Evolutionary conservation across 2,113 vertebrate genomes (phyloP), one percentile per base, ranked within the genome.

Genomic region (Lophochroa leadbeateri): DNA sequence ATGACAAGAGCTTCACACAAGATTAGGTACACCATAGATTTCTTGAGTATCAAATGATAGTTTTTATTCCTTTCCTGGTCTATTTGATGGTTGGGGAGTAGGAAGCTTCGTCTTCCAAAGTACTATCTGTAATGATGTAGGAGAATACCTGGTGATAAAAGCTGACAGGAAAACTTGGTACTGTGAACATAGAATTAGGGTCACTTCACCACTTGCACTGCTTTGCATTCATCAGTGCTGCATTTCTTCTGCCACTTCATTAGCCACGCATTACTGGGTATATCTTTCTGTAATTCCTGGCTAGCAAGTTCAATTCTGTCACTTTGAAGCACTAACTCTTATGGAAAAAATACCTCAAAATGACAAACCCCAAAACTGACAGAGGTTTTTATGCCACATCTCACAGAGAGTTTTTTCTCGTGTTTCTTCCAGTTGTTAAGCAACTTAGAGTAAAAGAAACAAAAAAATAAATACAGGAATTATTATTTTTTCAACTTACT

Each of bases 51-150:
- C 46, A 49, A 24, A 13, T 27, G 3, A 27, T 3, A 60, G 35
- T 52, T 92, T 57, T 11, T 68, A 1, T 82, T 75, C 29, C 9
- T 17, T 87, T 64, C 19, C 50, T 75, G 60, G 31, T 24, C 7
- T 49, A 49, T 80, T 53, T 43, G 55, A 24, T 64, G 65, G 7
- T 39, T 1, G 1, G 8, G 10, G 18, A 25, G 17, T 5, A 60
- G 46, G 53, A 83, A 70, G 57, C 11, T 90, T 71, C 33, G 20
- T 70, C 43, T 75, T 75, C 52, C 50, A 29, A 53, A 86, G 64
- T 2, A 6, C 17, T 29, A 8, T 41, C 23, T 78, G 33, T 29
- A 43, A 17, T 33, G 61, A 76, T 0, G 1, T 28, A 12, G 44
- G 53, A 69, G 35, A 71, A 44, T 8, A 37, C 17, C 65, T 46